These are phyloP conservation scores for Dysidea cf. avara DNA, from an alignment of 37 sponge, comb jelly and placozoan genomes.

Conservation along the genomic window DNA sequence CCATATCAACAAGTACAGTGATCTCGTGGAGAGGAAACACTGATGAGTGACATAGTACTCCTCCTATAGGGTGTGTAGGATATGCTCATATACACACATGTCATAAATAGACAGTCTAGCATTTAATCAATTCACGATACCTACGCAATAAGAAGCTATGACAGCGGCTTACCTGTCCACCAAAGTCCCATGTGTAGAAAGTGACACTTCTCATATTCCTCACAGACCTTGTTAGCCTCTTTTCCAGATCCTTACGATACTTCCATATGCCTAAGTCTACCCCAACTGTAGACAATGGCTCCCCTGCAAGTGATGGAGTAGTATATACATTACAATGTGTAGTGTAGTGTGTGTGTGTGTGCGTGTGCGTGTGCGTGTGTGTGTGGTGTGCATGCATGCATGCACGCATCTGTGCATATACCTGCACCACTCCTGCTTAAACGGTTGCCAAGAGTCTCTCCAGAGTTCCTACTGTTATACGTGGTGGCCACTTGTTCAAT, in stretches of 20 bases:
- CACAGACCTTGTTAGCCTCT: conserved; percentile 27
- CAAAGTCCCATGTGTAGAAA: too few relatives aligned
- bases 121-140: neutral
- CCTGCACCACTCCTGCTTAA: neutral
- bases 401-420: neutral
- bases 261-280: conserved; percentile 89
- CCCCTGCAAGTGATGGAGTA: conserved; percentile 17
- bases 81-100: neutral
- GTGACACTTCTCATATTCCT: conserved; percentile 62
- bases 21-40: conserved; percentile 83
- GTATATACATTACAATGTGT: neutral
- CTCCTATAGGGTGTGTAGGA: conserved; percentile 33
- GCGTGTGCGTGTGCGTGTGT: too few relatives aligned
- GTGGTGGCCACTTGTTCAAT: conserved; percentile 31
- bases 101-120: neutral
- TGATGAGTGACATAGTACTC: conserved; percentile 97
- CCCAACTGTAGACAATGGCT: conserved; percentile 85
- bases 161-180: too few relatives aligned
- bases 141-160: conserved; percentile 1
- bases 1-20: conserved; percentile 87
- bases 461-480: conserved; percentile 45
- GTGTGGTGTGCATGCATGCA: too few relatives aligned
- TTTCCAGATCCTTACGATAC: conserved; percentile 77
- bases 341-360: conserved; percentile 1
- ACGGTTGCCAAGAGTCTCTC: conserved; percentile 9